phyloP scores from a whole-genome alignment of 2,113 vertebrate genomes.

The Sprattus sprattus region DNA sequence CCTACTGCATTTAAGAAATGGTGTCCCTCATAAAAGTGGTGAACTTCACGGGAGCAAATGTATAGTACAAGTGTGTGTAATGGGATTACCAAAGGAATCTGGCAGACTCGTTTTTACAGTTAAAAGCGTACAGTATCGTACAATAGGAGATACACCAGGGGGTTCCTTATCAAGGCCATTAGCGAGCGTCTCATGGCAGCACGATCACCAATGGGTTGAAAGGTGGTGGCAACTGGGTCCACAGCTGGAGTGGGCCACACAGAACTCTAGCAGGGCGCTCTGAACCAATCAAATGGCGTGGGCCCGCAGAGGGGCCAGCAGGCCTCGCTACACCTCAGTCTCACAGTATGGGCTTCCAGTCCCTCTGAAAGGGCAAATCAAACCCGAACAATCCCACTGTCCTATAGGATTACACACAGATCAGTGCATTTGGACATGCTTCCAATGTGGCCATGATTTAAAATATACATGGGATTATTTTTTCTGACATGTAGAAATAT shows the following conservation, averaged over 20 bases:
- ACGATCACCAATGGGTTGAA: neutral
- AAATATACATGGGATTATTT: neutral
- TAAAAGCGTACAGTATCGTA: neutral
- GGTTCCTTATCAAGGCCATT: neutral
- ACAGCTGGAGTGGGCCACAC: neutral
- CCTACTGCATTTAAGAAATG: too few species aligned
- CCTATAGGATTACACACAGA: neutral
- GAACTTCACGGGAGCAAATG: neutral
- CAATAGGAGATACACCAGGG: neutral
- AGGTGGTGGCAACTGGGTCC: neutral
- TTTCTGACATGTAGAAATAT: neutral
- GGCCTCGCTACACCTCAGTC: neutral
- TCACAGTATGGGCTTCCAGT: neutral
- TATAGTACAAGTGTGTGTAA: neutral
- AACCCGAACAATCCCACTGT: neutral
- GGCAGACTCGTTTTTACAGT: neutral
- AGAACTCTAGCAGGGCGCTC: neutral
- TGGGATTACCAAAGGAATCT: neutral
- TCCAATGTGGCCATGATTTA: neutral
- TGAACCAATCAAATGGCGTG: neutral
- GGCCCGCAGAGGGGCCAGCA: too few species aligned
- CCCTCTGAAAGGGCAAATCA: neutral
- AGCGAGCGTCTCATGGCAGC: neutral
- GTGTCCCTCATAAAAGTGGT: neutral
- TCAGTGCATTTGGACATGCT: neutral